Conservation (phyloP, 2,797 vertebrate species). For the Corythornis leucogaster region DNA sequence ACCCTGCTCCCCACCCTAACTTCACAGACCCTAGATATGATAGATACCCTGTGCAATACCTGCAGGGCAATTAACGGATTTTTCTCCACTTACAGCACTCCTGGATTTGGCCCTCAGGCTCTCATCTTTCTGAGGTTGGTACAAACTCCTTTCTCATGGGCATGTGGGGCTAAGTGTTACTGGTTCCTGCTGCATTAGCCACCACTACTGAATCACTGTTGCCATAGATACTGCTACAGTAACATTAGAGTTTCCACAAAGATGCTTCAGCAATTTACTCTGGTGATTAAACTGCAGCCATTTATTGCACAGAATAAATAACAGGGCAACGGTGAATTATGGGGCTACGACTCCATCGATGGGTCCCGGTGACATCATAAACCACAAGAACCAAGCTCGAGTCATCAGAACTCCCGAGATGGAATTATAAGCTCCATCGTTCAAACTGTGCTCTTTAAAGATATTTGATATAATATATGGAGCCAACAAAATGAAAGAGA, state of each 20-base stretch:
- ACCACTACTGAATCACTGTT: not conserved
- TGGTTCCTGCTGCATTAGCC: not conserved
- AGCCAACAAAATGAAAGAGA: constrained; percentile 11
- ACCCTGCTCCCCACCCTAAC: not conserved
- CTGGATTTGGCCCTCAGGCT: not conserved
- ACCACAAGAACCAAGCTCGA: constrained; percentile 66
- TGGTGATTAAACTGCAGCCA: constrained; percentile 68
- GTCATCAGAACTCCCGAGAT: constrained; percentile 46
- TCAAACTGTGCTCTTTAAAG: constrained; percentile 50
- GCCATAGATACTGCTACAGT: constrained; percentile 15
- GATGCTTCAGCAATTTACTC: constrained; percentile 65
- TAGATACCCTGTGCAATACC: not conserved
- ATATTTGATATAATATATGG: constrained; percentile 1
- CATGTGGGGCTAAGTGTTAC: not conserved
- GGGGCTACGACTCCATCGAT: constrained; percentile 58
- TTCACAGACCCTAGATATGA: not conserved
- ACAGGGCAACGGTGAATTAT: constrained; percentile 52
- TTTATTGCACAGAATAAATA: constrained; percentile 66
- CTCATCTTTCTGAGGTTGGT: not conserved
- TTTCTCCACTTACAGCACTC: fast-evolving
- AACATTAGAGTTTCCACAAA: constrained; percentile 63
- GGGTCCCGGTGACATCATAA: constrained; percentile 57
- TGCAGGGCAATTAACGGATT: not conserved
- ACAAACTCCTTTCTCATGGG: not conserved
- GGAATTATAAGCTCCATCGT: constrained; percentile 54